These are phyloP conservation scores for Oncorhynchus gorbuscha DNA, from an alignment of 2,113 vertebrate species.

Conservation along the genomic window DNA sequence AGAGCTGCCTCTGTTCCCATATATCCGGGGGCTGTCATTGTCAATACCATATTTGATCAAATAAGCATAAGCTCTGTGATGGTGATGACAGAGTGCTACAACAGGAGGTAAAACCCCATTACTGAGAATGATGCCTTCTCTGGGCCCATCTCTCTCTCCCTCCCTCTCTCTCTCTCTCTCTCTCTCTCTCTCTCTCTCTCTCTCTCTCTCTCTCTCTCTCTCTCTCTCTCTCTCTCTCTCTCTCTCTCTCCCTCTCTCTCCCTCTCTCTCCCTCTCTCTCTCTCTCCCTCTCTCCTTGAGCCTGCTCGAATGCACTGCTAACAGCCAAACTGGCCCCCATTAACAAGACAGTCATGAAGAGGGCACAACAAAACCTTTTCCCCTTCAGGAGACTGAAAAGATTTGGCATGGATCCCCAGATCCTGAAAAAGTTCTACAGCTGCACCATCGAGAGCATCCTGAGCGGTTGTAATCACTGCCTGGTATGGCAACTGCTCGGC, in stretches of 20 bases:
- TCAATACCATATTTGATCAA: constrained; percentile 63
- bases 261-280: constrained; percentile 10
- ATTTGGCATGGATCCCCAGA: too few relatives aligned
- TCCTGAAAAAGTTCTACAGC: too few relatives aligned
- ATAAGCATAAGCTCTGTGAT: constrained; percentile 57
- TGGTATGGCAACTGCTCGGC: too few relatives aligned
- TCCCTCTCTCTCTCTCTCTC: neutral
- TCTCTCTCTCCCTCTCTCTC: too few relatives aligned
- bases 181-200: neutral
- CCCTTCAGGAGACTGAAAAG: too few relatives aligned
- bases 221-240: too few relatives aligned
- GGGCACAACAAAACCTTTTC: too few relatives aligned
- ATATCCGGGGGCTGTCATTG: constrained; percentile 37
- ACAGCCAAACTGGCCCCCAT: constrained; percentile 14
- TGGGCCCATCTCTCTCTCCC: constrained; percentile 8
- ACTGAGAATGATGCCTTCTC: too few relatives aligned
- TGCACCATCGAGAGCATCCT: too few relatives aligned
- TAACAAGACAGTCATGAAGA: too few relatives aligned
- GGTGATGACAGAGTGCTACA: constrained; percentile 38
- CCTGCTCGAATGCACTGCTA: constrained; percentile 22
- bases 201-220: too few relatives aligned
- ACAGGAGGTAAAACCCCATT: constrained; percentile 22
- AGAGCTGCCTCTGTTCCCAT: constrained; percentile 31
- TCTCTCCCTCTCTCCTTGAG: constrained; percentile 22
- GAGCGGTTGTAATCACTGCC: too few relatives aligned